These are phyloP conservation scores for Platycheirus albimanus DNA, from an alignment of 2,888 invertebrate genomes.

Conservation along the genomic window DNA sequence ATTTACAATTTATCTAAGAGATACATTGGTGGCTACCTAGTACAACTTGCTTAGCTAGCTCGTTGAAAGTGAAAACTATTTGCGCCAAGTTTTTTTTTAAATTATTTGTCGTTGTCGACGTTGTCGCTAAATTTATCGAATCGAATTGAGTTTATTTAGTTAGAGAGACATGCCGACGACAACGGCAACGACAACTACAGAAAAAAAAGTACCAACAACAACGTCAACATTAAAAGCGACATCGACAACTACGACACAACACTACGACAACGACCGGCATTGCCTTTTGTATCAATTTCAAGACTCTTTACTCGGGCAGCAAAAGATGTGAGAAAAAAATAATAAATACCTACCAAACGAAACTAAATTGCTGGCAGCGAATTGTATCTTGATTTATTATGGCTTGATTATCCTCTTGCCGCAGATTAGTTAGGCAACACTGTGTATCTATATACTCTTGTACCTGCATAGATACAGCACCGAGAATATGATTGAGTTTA, in stretches of 20 bases:
- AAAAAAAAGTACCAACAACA: neutral
- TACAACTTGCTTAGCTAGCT: neutral
- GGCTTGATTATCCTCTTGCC: conserved; percentile 49
- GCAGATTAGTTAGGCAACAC: conserved; percentile 48
- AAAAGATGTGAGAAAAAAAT: conserved; percentile 15
- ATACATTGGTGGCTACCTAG: neutral
- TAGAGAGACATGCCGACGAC: conserved; percentile 66
- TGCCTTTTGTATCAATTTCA: conserved; percentile 59
- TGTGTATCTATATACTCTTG: no score
- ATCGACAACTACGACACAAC: conserved; percentile 10
- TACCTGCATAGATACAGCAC: neutral
- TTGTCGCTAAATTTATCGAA: conserved; percentile 49
- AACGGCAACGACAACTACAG: neutral
- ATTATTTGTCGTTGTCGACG: conserved; percentile 22
- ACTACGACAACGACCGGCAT: conserved; percentile 50
- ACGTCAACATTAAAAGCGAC: no score
- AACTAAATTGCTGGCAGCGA: conserved; percentile 45
- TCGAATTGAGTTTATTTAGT: conserved; percentile 59
- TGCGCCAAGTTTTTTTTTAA: conserved; percentile 52
- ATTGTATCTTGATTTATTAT: conserved; percentile 57
- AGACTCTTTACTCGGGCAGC: conserved; percentile 35
- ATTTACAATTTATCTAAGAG: neutral
- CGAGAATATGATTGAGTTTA: conserved; percentile 15
- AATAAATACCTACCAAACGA: conserved; percentile 19
- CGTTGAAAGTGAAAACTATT: conserved; percentile 61